Evolutionary conservation across 2,113 vertebrate genomes (phyloP).

Genomic region (Ameiurus melas): DNA sequence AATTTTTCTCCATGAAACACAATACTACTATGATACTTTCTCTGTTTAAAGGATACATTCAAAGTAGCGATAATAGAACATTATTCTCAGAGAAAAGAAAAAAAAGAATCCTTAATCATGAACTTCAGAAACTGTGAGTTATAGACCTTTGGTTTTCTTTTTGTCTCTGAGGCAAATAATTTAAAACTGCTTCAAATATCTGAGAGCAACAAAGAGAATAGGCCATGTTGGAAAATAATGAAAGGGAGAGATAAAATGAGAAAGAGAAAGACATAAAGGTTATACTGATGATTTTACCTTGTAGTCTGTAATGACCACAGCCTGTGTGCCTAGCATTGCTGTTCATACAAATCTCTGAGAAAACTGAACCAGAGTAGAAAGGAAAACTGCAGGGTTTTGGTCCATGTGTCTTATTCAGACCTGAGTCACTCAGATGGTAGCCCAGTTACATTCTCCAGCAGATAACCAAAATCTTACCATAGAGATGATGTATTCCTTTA

Average conservation of each 20-base stretch:
- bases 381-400: neutral
- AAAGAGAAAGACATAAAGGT: neutral
- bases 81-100: neutral
- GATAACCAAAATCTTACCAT: neutral
- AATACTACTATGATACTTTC: no score
- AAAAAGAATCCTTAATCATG: slow-evolving; percentile 1
- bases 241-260: neutral
- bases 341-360: slow-evolving; percentile 10
- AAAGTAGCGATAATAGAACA: neutral
- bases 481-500: neutral
- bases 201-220: slow-evolving; percentile 1
- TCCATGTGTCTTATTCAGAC: neutral
- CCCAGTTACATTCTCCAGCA: neutral
- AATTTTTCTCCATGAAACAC: neutral
- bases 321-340: slow-evolving; percentile 3
- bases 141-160: slow-evolving; percentile 11
- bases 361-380: neutral
- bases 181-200: neutral
- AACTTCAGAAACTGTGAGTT: slow-evolving; percentile 5
- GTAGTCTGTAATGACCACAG: neutral
- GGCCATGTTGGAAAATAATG: neutral
- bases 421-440: neutral
- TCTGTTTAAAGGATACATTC: neutral
- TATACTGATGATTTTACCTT: slow-evolving; percentile 19
- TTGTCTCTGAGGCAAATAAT: neutral